Evolutionary conservation across 2,113 vertebrate genomes (phyloP), one percentile per base, ranked within the genome.

Genomic region (Telmatochromis brichardi): DNA sequence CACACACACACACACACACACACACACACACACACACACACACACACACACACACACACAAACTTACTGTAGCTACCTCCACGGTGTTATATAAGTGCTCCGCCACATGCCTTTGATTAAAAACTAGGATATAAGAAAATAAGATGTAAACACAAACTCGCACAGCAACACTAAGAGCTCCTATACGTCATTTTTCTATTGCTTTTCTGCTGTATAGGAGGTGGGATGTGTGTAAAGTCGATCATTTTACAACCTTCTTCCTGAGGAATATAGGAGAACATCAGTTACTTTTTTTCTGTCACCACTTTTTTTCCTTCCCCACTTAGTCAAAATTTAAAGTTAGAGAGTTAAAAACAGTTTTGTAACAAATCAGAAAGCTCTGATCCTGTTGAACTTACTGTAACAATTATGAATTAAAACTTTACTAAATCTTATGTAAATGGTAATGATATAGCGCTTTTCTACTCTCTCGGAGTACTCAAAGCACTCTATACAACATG

Each of bases 31-130:
- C 45, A 73, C 14, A 65, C 53, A 89, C 26, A 13, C 45, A 79
- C 14, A 65, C 53, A 89, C 26, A 23, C 51, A n/a, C n/a, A 50
- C 17, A 51, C 54, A 14, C 54, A 57, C 35, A 76, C 35, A 54
- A 14, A 28, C 76, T 26, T 58, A 58, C 47, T 89, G 81, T 80
- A 63, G 81, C 84, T 86, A 65, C 68, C 79, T 78, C 68, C 83
- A 82, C 55, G 28, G 21, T 21, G 53, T 94, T 91, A 89, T 73
- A 15, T 86, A 92, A 91, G 71, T 51, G 83, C 81, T 85, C 90
- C 57, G 50, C 65, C 58, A 63, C 11, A 37, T 47, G 33, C 40
- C 37, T 92, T 83, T 92, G 79, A 90, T 89, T 87, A 51, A 45
- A 51, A 90, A 83, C 11, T 78, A 65, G 58, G 81, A 89, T 83